These are phyloP conservation scores for Trachymyrmex cornetzi DNA, from an alignment of 1,140 invertebrate species.

Conservation along the genomic window DNA sequence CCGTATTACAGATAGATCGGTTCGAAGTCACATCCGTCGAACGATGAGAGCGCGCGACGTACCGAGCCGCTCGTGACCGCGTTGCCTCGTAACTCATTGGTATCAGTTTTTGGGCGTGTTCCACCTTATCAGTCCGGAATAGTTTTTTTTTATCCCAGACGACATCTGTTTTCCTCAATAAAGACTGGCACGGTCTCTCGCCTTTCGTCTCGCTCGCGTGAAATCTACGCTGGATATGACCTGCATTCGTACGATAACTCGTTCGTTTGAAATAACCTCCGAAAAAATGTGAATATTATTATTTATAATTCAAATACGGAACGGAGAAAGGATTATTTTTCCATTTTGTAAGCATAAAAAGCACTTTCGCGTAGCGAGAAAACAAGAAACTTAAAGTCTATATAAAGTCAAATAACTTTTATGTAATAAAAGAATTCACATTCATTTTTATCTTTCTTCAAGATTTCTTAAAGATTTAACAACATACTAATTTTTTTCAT, in stretches of 20 bases:
- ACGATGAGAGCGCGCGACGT: constrained; percentile 9
- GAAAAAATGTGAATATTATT: constrained; percentile 22
- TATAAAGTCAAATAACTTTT: constrained; percentile 6
- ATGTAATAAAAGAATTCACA: neutral
- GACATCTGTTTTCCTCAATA: constrained; percentile 68
- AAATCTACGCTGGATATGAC: neutral
- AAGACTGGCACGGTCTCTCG: constrained; percentile 25
- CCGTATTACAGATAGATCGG: constrained; percentile 28
- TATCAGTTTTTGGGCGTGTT: constrained; percentile 73
- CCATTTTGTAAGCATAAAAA: neutral
- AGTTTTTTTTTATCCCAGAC: constrained; percentile 47
- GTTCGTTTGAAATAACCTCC: neutral
- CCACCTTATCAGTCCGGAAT: constrained; percentile 60
- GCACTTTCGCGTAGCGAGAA: neutral
- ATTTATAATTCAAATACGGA: neutral
- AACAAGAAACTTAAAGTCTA: neutral
- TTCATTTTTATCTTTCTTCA: neutral
- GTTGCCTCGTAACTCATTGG: constrained; percentile 48
- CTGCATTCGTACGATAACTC: neutral
- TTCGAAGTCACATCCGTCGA: constrained; percentile 31
- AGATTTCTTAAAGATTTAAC: neutral
- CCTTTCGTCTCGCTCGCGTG: constrained; percentile 20
- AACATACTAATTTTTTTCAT: neutral
- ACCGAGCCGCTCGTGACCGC: neutral
- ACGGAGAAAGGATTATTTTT: neutral